Percentiles rank a stretch among this genome's conserved stretches.
Conservation (phyloP, 2,113 vertebrate species). For the Pteruthius melanotis region DNA sequence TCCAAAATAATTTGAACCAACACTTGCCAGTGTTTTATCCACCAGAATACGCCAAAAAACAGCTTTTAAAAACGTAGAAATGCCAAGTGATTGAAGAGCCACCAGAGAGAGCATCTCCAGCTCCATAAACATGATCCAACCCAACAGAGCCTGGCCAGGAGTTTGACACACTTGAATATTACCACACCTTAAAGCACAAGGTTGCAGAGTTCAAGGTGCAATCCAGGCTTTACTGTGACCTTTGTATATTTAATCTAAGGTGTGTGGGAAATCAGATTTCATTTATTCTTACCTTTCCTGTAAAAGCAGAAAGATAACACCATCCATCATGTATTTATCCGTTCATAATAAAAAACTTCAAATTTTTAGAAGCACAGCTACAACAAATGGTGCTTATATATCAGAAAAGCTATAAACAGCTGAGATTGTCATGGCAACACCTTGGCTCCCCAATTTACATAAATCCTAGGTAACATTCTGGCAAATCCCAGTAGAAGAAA, state of each 20-base stretch:
- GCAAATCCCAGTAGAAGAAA: not conserved
- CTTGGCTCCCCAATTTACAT: not conserved
- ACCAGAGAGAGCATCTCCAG: not conserved
- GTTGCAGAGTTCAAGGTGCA: not conserved
- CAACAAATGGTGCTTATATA: not conserved
- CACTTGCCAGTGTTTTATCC: not conserved
- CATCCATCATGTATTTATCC: accelerated
- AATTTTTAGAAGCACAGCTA: not conserved
- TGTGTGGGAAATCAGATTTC: not conserved
- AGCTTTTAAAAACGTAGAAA: not conserved
- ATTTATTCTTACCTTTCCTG: not conserved
- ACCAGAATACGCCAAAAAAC: accelerated
- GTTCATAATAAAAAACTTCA: not conserved
- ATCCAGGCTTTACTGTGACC: not conserved
- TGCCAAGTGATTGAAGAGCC: not conserved
- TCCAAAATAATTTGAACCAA: not conserved
- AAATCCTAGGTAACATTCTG: not conserved
- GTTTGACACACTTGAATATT: not conserved
- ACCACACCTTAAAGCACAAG: not conserved
- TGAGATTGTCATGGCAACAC: not conserved
- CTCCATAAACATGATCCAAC: not conserved
- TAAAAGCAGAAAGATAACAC: not conserved
- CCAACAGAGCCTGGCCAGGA: not conserved
- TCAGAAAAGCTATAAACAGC: not conserved
- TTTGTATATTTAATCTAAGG: not conserved